Evolutionary conservation across 2,113 vertebrate species (phyloP), one percentile per base, ranked within the genome.

Genomic region (Cacatua alba): DNA sequence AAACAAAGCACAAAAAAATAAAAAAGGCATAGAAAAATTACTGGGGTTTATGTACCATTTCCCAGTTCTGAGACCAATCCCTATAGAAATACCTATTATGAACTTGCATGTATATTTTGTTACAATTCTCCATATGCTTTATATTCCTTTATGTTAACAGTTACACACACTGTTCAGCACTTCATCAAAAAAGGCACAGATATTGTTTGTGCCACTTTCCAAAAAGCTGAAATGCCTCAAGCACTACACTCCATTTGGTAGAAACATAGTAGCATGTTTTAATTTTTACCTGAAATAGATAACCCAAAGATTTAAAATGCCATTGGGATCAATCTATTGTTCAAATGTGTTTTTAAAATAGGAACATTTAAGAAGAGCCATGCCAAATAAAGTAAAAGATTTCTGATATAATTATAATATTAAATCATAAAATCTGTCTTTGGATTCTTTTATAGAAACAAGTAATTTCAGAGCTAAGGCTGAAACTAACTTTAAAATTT

Each of bases 261-360:
- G 95, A 85, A 69, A 81, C 35, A 94, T 95, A 97, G 97, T 85
- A 87, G 28, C 8, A 18, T 90, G 51, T 79, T 97, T 95, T 97
- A 94, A 97, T 95, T 98, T 98, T 90, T 95, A 97, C 86, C 94
- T 90, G 86, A 89, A 97, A 87, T 35, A 91, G 69, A 75, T 92
- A 96, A 91, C 24, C 12, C 53, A 59, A 94, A 94, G 79, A 95
- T 95, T 97, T 94, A 79, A 97, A 97, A 94, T 94, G 77, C 70
- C 86, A 90, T 29, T 48, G 87, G 70, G 93, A 97, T 92, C 64
- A 95, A 96, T 95, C 67, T 94, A n/a, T 90, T 95, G 53, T 80
- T 95, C 44, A 95, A 97, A 97, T 95, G 57, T 59, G 10, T 46
- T 96, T 97, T 97, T 91, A 55, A 82, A 49, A 94, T 25, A 90